These are phyloP conservation scores for Papilio demoleus DNA, from an alignment of 2,888 invertebrate genomes.

Conservation along the genomic window DNA sequence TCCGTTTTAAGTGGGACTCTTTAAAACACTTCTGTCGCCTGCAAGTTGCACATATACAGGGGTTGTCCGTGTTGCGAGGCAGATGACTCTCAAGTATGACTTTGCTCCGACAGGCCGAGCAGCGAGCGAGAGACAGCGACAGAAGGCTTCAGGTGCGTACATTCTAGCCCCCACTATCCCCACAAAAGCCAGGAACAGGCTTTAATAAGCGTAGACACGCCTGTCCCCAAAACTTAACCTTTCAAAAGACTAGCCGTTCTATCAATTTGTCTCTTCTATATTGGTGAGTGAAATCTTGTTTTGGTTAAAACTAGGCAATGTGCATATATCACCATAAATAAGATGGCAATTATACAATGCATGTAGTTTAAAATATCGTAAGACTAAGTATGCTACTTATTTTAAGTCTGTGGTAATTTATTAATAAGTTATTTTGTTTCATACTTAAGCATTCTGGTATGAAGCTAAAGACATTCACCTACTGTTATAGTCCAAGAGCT, in stretches of 20 bases:
- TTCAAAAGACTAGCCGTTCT: constrained; percentile 3
- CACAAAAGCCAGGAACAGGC: constrained; percentile 10
- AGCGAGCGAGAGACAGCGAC: constrained; percentile 90
- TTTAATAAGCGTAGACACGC: not conserved
- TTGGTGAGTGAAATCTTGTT: constrained; percentile 17
- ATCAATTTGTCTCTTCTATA: constrained; percentile 6
- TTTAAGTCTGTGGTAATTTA: not conserved
- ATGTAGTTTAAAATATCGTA: not conserved
- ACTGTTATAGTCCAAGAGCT: not conserved
- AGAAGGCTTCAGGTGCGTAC: constrained; percentile 59
- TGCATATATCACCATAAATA: not conserved
- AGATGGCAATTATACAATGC: not conserved
- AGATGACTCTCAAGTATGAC: constrained; percentile 36
- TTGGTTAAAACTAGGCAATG: not conserved
- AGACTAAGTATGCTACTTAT: constrained; percentile 1
- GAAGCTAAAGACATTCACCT: not conserved
- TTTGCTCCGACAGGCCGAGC: constrained; percentile 87
- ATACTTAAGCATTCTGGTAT: not conserved
- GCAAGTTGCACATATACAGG: constrained; percentile 55
- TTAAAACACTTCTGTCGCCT: not conserved
- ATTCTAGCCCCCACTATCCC: not conserved
- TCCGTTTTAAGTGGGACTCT: constrained; percentile 2
- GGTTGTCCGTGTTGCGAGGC: constrained; percentile 37
- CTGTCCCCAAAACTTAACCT: constrained; percentile 3
- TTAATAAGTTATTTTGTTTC: not conserved